phyloP scores from a whole-genome alignment of 1,140 invertebrate genomes.

The Drosophila auraria region DNA sequence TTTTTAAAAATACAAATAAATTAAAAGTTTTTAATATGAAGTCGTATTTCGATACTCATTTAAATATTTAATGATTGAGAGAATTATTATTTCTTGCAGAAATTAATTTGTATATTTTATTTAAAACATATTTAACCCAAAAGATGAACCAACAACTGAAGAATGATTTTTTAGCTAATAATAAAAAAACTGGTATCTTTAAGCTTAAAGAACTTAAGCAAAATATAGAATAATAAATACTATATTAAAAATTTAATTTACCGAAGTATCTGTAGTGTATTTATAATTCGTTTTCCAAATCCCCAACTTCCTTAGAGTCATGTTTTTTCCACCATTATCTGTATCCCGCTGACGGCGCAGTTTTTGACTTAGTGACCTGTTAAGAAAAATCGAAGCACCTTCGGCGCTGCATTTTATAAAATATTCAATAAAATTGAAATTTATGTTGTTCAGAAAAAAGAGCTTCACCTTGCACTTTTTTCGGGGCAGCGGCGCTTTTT shows the following conservation, averaged over 20 bases:
- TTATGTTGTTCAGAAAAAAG: constrained; percentile 47
- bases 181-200: too few relatives aligned
- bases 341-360: constrained; percentile 31
- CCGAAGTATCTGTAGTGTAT: neutral
- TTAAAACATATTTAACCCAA: too few relatives aligned
- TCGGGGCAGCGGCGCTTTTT: constrained; percentile 22
- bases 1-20: too few relatives aligned
- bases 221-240: too few relatives aligned
- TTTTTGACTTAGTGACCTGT: constrained; percentile 48
- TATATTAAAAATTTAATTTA: too few relatives aligned
- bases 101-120: too few relatives aligned
- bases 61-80: too few relatives aligned
- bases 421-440: constrained; percentile 54
- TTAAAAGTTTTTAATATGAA: too few relatives aligned
- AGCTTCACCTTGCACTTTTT: constrained; percentile 75
- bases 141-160: too few relatives aligned
- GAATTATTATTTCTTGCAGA: neutral
- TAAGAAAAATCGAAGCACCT: constrained; percentile 26
- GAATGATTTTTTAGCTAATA: too few relatives aligned
- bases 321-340: constrained; percentile 23
- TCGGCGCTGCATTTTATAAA: constrained; percentile 43
- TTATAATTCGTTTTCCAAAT: neutral
- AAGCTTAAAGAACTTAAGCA: too few relatives aligned
- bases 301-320: neutral
- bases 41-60: too few relatives aligned